These are phyloP conservation scores for Phrynosoma blainvillii DNA, from an alignment of 2,113 vertebrate species.

Conservation along the genomic window DNA sequence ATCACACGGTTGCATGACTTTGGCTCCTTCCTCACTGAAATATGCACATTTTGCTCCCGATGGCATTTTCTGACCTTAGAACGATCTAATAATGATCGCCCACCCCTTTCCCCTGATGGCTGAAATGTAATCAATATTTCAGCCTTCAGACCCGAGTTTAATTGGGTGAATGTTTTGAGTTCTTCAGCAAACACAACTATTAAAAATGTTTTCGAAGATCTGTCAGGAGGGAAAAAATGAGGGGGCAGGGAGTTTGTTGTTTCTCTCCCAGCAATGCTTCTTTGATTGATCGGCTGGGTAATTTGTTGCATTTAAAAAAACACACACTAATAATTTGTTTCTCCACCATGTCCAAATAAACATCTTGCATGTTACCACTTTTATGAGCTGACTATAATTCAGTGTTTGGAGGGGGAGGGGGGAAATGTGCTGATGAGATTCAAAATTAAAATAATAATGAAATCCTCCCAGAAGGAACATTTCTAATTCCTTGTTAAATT, in stretches of 20 bases:
- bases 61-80: constrained; percentile 2
- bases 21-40: not conserved
- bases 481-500: constrained; percentile 56
- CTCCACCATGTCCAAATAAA: constrained; percentile 37
- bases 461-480: constrained; percentile 10
- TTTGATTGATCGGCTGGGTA: constrained; percentile 42
- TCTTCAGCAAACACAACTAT: constrained; percentile 33
- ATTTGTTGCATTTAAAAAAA: constrained; percentile 46
- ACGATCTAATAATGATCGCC: not conserved
- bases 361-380: constrained; percentile 45
- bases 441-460: constrained; percentile 58
- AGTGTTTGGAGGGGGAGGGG: not conserved
- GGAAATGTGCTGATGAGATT: constrained; percentile 45
- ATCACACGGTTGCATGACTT: too few relatives aligned
- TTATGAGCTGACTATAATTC: constrained; percentile 50
- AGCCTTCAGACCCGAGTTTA: constrained; percentile 16
- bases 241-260: not conserved
- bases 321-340: constrained; percentile 24
- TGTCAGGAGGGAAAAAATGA: constrained; percentile 24
- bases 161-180: constrained; percentile 41
- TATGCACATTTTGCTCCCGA: not conserved
- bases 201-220: constrained; percentile 27
- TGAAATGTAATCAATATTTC: constrained; percentile 11
- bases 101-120: not conserved
- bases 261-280: constrained; percentile 38